Base-by-base conservation (phyloP, 2,797 vertebrate species). In the Myiothlypis coronata region DNA sequence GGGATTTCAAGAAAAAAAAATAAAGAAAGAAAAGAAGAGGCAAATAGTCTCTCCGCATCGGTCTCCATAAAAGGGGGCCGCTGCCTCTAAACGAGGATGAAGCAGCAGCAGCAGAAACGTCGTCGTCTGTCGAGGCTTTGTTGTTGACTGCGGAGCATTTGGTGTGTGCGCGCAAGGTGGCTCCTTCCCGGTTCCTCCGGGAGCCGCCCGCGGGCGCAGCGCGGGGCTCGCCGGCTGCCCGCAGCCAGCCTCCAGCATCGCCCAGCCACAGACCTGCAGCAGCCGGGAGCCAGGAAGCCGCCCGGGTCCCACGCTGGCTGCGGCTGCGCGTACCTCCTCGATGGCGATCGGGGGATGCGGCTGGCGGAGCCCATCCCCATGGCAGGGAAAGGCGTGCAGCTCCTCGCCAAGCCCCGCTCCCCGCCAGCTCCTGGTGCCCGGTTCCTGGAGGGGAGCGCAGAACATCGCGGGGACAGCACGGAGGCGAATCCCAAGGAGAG, bases 381-480 rank as follows among this genome's bases (percentile, higher is more conserved):
- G 24, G 24, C 19, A 10, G 37, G n/a, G 16, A 10, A 24, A 14
- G 46, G 32, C 13, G 30, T n/a, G 34, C 55, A 21, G 43, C 74
- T 49, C 24, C 4, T 17, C 44, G 14, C 37, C 6, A 9, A 77
- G 12, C 23, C 21, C 20, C 39, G 11, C 34, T 24, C n/a, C 65
- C 22, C 5, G 5, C 30, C 56, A 5, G 16, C 13, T 27, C 26
- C 53, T 20, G 16, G 27, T 5, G 11, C 34, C 5, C 11, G n/a
- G 16, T 8, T 32, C 34, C 11, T 11, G 32, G 10, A 37, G 18
- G n/a, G 11, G 6, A 26, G 34, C 18, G 32, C 43, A 35, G 7
- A 16, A 39, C 32, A 32, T 11, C 2, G 14, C 5, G 17, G 3
- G 6, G 2, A 8, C 35, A 37, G 35, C 32, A 8, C 23, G 3